phyloP scores from a whole-genome alignment of 2,888 invertebrate genomes.

The Habrosyne pyritoides region DNA sequence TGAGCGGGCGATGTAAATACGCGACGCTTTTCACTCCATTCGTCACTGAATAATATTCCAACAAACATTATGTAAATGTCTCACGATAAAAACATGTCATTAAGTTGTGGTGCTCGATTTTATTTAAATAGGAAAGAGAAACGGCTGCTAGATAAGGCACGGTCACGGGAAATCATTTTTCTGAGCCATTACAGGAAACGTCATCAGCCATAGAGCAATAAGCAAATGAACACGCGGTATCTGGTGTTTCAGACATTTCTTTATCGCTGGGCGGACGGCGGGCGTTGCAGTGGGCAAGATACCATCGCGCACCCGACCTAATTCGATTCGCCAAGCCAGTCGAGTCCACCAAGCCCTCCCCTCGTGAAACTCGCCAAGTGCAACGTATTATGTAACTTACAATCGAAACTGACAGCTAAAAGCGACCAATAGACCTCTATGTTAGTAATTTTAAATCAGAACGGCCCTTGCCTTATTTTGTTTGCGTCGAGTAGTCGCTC shows the following conservation, averaged over 20 bases:
- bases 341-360: slow-evolving; percentile 39
- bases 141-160: slow-evolving; percentile 61
- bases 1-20: not conserved
- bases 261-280: slow-evolving; percentile 57
- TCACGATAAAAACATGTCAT: slow-evolving; percentile 38
- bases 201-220: slow-evolving; percentile 67
- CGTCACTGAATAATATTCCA: slow-evolving; percentile 23
- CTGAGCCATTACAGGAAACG: slow-evolving; percentile 55
- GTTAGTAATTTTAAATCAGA: not conserved
- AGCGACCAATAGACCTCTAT: not conserved
- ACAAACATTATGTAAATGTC: slow-evolving; percentile 18
- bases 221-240: slow-evolving; percentile 69
- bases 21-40: not conserved
- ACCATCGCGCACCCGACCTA: slow-evolving; percentile 72
- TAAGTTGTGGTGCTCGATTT: slow-evolving; percentile 42
- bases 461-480: not conserved
- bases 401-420: slow-evolving; percentile 5
- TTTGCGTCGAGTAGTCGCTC: slow-evolving; percentile 11
- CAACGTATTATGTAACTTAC: slow-evolving; percentile 21
- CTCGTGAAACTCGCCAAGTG: slow-evolving; percentile 35
- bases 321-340: slow-evolving; percentile 66
- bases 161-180: slow-evolving; percentile 61
- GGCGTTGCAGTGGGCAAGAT: slow-evolving; percentile 60
- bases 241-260: slow-evolving; percentile 59
- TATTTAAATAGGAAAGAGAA: slow-evolving; percentile 49